These are phyloP conservation scores for Harpalus rufipes DNA, from an alignment of 2,888 invertebrate genomes.

Conservation along the genomic window DNA sequence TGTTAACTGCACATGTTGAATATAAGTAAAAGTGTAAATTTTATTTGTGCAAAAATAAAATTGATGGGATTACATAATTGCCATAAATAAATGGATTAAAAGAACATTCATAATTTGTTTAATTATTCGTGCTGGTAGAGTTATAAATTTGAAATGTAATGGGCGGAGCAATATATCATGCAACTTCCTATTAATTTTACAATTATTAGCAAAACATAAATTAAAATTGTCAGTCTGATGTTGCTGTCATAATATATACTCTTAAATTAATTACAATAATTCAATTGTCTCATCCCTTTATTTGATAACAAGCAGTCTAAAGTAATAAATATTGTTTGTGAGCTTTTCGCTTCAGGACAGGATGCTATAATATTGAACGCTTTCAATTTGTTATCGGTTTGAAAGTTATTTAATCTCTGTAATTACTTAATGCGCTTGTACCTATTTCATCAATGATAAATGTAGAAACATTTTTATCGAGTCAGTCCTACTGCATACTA, in stretches of 20 bases:
- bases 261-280: constrained; percentile 55
- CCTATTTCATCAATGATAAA: constrained; percentile 27
- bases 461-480: constrained; percentile 33
- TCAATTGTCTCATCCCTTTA: constrained; percentile 48
- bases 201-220: constrained; percentile 31
- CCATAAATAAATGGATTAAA: constrained; percentile 8
- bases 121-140: constrained; percentile 23
- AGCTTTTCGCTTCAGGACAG: constrained; percentile 41
- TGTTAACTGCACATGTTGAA: too few relatives aligned
- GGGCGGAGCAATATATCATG: constrained; percentile 23
- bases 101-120: constrained; percentile 10
- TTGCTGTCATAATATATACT: constrained; percentile 42
- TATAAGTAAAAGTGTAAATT: too few relatives aligned
- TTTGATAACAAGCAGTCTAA: constrained; percentile 54
- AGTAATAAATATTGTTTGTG: constrained; percentile 53
- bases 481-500: neutral
- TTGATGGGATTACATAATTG: neutral
- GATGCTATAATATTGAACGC: constrained; percentile 9
- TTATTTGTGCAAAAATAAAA: neutral
- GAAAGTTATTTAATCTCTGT: constrained; percentile 53
- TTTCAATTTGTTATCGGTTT: constrained; percentile 51
- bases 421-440: constrained; percentile 45
- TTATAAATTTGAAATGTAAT: constrained; percentile 38
- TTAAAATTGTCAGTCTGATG: constrained; percentile 51
- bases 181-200: constrained; percentile 39